Evolutionary conservation across 2,888 invertebrate genomes (phyloP).

Genomic region (Rhingia campestris): DNA sequence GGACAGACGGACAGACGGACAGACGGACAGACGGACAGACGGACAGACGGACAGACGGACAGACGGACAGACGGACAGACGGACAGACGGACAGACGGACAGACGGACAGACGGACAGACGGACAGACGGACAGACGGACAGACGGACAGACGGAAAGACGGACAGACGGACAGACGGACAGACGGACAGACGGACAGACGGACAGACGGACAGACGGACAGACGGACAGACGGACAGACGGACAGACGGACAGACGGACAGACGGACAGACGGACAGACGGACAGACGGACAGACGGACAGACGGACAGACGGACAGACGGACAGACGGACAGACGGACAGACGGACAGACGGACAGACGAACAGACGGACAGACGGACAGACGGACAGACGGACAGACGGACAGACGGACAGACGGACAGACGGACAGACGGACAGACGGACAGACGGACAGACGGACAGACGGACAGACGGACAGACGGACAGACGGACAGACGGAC

Average conservation of each 20-base stretch:
- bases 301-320: slow-evolving; percentile 4
- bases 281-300: slow-evolving; percentile 7
- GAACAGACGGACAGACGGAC: slow-evolving; percentile 4
- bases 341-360: slow-evolving; percentile 2
- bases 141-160: too few species aligned
- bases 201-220: slow-evolving; percentile 7
- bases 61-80: too few species aligned
- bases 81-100: too few species aligned
- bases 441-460: slow-evolving; percentile 5
- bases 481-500: slow-evolving; percentile 7
- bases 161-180: too few species aligned
- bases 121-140: too few species aligned
- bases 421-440: slow-evolving; percentile 5
- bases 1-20: too few species aligned
- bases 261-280: slow-evolving; percentile 5
- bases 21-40: too few species aligned
- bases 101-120: too few species aligned
- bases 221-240: slow-evolving; percentile 5
- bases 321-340: slow-evolving; percentile 6
- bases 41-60: too few species aligned
- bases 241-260: slow-evolving; percentile 7
- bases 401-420: slow-evolving; percentile 7
- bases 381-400: slow-evolving; percentile 5
- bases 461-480: slow-evolving; percentile 9
- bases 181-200: too few species aligned